Conservation (phyloP, 2,113 vertebrate species). For the Gorilla gorilla region DNA sequence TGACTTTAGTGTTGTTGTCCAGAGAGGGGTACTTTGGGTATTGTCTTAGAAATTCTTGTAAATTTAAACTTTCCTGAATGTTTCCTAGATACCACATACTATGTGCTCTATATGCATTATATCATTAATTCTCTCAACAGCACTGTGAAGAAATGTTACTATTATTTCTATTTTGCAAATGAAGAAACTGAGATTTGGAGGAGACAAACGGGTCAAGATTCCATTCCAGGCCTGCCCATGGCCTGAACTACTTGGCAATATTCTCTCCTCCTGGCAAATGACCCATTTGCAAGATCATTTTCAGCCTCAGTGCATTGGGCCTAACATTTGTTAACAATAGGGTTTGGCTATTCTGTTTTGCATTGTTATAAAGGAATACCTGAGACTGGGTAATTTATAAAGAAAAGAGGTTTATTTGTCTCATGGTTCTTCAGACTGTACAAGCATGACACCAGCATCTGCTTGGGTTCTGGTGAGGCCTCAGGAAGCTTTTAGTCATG, state of each 20-base stretch:
- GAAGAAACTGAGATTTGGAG: background rate
- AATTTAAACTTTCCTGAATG: background rate
- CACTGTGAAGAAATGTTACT: background rate
- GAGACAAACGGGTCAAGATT: background rate
- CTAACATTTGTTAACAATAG: background rate
- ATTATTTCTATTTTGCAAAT: background rate
- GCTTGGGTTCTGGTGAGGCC: no score
- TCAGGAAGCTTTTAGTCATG: no score
- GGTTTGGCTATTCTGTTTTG: background rate
- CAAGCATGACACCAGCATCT: no score
- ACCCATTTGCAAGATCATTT: background rate
- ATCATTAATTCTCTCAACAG: background rate
- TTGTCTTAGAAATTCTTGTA: slow-evolving; percentile 2
- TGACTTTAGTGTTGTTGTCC: background rate
- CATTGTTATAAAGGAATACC: no score
- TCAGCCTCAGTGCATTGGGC: background rate
- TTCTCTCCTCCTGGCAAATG: background rate
- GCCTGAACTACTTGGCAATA: background rate
- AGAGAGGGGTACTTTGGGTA: background rate
- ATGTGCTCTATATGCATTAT: background rate
- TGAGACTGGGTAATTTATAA: no score
- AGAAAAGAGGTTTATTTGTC: no score
- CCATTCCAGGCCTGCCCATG: background rate
- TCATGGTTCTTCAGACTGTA: no score
- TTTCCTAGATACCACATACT: background rate